A percentile compares a stretch with the other conserved stretches of the same genome.
phyloP scores from a whole-genome alignment of 2,888 invertebrate genomes.

The Oxystoma pomonae region DNA sequence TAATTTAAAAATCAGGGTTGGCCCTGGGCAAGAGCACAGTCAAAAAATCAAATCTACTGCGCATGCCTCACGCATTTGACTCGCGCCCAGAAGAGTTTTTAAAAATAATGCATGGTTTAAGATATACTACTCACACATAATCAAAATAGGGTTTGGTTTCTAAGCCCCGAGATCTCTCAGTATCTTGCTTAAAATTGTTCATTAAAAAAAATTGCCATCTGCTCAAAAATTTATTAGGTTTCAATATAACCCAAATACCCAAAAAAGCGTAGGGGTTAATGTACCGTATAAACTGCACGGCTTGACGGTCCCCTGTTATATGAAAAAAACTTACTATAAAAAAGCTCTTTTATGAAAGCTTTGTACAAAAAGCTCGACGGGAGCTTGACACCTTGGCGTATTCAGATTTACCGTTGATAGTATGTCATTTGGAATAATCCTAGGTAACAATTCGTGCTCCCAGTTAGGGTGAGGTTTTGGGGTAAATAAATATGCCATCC shows the following conservation, averaged over 20 bases:
- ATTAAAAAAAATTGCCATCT: no score
- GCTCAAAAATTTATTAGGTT: not conserved
- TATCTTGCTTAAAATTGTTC: no score
- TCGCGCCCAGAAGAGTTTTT: no score
- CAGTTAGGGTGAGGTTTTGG: not conserved
- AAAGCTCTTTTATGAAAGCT: not conserved
- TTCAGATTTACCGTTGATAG: constrained; percentile 18
- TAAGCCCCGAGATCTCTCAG: no score
- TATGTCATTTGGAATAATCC: constrained; percentile 26
- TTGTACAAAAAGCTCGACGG: not conserved
- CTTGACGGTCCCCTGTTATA: not conserved
- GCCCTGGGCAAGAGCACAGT: no score
- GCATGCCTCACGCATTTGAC: no score
- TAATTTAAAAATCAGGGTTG: no score
- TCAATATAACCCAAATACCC: not conserved
- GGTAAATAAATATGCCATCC: no score
- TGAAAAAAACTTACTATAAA: not conserved
- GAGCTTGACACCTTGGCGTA: constrained; percentile 16
- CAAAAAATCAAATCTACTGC: no score
- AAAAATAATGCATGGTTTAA: no score
- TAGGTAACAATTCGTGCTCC: constrained; percentile 16
- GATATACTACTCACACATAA: no score
- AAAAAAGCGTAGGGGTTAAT: constrained; percentile 2
- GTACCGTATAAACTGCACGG: not conserved
- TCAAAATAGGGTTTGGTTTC: no score